Base-by-base conservation (phyloP, 1,140 invertebrate species). In the Trypoxylus dichotomus region DNA sequence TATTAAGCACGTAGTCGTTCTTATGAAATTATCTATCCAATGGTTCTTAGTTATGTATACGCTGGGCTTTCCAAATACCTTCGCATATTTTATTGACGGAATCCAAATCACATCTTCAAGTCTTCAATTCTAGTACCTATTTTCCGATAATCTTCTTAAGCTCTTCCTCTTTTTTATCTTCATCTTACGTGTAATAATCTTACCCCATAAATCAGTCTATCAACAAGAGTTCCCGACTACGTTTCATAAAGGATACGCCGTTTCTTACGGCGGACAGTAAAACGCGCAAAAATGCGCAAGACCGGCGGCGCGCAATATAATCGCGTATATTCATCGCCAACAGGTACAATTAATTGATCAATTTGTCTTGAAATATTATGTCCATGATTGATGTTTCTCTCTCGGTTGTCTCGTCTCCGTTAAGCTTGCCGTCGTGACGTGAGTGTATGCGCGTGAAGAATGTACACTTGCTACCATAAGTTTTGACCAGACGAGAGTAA, bases 341-440 rank as follows among this genome's bases (percentile, higher is more conserved):
- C 60, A 68, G 60, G 60, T 68, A 68, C 24, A 68, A 68, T 79
- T 79, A 79, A 79, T 79, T 76, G 78, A 79, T 74, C 74, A 73
- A 79, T 79, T 79, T 79, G 78, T 79, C 78, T 76, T 58, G 78
- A 79, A 72, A 79, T 79, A 79, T 76, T 73, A 72, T 76, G 78
- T 71, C 37, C 24, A 54, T 79, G 78, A 79, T 79, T 75, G 78
- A 79, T 76, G 75, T 68, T 68, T 24, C 19, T 54, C 60, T 25
- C 60, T 68, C 60, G 24, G 27, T 21, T 8, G 47, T 58, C 60
- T 68, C 60, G 24, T 24, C 47, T 54, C 21, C 60, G 24, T 68
- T 29, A 13, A 29, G 13, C 21, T 29, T 19, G 24, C 60, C 19
- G 11, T 6, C 25, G 60, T 15, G 42, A 24, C 78, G 42, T 19